Evolutionary conservation across 2,797 vertebrate genomes (phyloP).

Genomic region (Lepus oiostolus): DNA sequence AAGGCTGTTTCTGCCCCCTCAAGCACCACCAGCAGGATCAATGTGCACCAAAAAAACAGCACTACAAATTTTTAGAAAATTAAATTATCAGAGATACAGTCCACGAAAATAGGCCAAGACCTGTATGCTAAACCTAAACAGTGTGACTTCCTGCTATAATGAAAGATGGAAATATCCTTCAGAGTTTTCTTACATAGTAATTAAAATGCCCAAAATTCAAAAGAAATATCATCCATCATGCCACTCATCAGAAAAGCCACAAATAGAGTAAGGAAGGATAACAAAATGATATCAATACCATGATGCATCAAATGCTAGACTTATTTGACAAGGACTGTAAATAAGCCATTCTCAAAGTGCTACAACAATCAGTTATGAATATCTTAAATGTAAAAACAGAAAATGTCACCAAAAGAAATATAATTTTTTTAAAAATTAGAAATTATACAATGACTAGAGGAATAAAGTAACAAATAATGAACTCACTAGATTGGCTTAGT

Average conservation of each 20-base stretch:
- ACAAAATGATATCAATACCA: background rate
- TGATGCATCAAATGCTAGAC: background rate
- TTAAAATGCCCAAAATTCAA: background rate
- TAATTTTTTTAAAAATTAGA: background rate
- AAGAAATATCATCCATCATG: constrained; percentile 1
- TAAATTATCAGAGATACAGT: constrained; percentile 16
- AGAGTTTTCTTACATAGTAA: background rate
- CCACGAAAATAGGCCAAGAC: constrained; percentile 13
- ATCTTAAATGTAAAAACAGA: background rate
- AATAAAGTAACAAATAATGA: background rate
- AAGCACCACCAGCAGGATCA: background rate
- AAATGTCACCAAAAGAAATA: background rate
- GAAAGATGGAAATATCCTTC: background rate
- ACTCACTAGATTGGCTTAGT: background rate
- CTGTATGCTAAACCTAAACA: constrained; percentile 16
- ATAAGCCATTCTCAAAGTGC: background rate
- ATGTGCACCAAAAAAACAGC: background rate
- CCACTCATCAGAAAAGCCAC: background rate
- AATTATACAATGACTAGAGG: background rate
- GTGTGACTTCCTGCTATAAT: background rate
- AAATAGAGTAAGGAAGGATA: background rate
- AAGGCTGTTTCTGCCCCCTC: background rate
- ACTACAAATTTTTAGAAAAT: constrained; percentile 24
- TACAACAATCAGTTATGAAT: constrained; percentile 7
- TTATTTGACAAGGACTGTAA: constrained; percentile 46